A percentile compares a stretch with the other conserved stretches of the same genome.
phyloP scores from a whole-genome alignment of 2,113 vertebrate species.

The Zosterops lateralis region DNA sequence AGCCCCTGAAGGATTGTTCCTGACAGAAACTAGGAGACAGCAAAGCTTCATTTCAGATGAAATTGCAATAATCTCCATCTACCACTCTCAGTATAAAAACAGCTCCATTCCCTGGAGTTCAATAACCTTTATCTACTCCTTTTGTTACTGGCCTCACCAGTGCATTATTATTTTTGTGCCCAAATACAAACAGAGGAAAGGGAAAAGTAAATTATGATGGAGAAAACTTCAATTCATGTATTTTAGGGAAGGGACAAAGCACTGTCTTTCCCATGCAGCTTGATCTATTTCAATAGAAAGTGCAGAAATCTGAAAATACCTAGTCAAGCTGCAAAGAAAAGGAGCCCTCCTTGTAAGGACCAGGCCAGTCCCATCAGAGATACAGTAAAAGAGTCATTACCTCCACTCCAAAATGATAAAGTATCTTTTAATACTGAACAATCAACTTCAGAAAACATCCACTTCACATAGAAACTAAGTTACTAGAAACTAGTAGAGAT shows the following conservation, averaged over 20 bases:
- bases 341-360: not conserved
- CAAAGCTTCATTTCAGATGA: not conserved
- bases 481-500: not conserved
- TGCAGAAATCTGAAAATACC: not conserved
- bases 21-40: not conserved
- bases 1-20: not conserved
- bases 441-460: not conserved
- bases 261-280: not conserved
- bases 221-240: not conserved
- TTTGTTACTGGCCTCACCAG: not conserved
- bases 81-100: not conserved
- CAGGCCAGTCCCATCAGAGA: not conserved
- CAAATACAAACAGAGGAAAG: not conserved
- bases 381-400: not conserved
- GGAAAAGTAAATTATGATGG: not conserved
- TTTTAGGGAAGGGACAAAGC: not conserved
- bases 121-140: not conserved
- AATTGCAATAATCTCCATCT: not conserved
- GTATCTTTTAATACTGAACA: not conserved
- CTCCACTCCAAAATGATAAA: not conserved
- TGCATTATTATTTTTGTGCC: not conserved
- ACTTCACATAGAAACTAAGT: not conserved
- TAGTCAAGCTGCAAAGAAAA: not conserved
- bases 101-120: not conserved
- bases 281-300: not conserved